These are phyloP conservation scores for Balanococcus diminutus DNA, from an alignment of 2,888 invertebrate genomes.

Conservation along the genomic window DNA sequence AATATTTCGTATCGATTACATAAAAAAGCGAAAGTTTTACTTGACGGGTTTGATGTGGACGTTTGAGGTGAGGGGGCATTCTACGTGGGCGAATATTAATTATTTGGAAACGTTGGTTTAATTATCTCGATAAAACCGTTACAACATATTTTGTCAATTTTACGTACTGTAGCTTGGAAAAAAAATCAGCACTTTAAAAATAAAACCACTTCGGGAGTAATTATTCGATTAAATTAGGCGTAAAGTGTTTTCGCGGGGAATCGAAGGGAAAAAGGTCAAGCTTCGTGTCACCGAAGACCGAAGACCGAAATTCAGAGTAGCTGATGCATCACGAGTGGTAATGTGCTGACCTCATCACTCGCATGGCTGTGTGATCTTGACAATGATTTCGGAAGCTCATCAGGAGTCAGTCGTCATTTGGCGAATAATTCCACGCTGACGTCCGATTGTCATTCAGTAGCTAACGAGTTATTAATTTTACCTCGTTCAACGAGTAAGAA, in stretches of 20 bases:
- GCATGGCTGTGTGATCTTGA: slow-evolving; percentile 2
- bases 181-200: not conserved
- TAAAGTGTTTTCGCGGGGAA: not conserved
- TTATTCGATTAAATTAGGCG: not conserved
- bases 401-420: not conserved
- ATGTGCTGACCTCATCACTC: slow-evolving; percentile 2
- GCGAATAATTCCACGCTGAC: not conserved
- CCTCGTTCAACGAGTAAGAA: not conserved
- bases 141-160: not conserved
- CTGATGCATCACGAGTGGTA: not conserved
- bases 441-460: not conserved
- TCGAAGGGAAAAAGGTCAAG: not conserved
- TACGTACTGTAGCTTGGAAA: not conserved
- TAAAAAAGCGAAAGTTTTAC: slow-evolving; percentile 7
- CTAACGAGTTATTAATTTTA: slow-evolving; percentile 8
- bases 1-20: slow-evolving; percentile 16
- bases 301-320: not conserved
- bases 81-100: not conserved
- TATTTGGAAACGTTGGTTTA: not conserved
- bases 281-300: not conserved
- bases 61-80: not conserved
- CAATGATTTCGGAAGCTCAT: not conserved
- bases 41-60: not conserved
- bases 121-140: not conserved
- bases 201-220: not conserved